Base-by-base conservation (phyloP, 1,140 invertebrate species). In the Luehdorfia chinensis region DNA sequence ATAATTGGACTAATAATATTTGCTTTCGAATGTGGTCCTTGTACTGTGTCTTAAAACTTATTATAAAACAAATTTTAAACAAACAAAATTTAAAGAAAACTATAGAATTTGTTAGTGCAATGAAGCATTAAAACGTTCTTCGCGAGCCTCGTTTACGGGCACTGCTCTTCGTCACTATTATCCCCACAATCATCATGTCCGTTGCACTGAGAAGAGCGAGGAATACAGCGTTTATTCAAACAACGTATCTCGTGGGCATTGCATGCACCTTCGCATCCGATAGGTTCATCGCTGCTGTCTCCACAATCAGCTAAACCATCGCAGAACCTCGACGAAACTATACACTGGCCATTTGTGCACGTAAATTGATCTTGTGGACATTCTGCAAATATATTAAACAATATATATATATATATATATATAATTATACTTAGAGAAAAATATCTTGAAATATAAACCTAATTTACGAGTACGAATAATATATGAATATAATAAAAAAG, bases 271-370 rank as follows among this genome's bases (percentile, higher is more conserved):
- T 91, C 91, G 72, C 95, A 96, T 2, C 90, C 90, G 0, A 87
- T 78, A 0, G 93, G 93, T 70, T 97, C 96, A 71, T 97, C 95
- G 7, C 92, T 93, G 36, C 90, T 90, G 66, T 97, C 95, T 18
- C 89, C 89, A 70, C 96, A 97, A 69, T 97, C 95, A 0, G 91
- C 77, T 21, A 94, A 88, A 0, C 94, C 94, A 75, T 97, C 95
- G 79, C 96, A 98, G 50, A 94, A 92, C 90, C 94, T 94, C 1
- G 90, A 89, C 18, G 89, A 90, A 0, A 92, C 90, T 47, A 97
- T 95, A 66, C 96, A 98, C 44, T 94, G 91, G 1, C 92, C 91
- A 50, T 85, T 74, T 4, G 68, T 86, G 49, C 87, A 88, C 0
- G 84, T 80, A 36, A 84, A 87, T 45, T 87, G 72, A 47, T 84